phyloP scores from a whole-genome alignment of 2,888 invertebrate genomes.

The Neocrepidodera transversa region DNA sequence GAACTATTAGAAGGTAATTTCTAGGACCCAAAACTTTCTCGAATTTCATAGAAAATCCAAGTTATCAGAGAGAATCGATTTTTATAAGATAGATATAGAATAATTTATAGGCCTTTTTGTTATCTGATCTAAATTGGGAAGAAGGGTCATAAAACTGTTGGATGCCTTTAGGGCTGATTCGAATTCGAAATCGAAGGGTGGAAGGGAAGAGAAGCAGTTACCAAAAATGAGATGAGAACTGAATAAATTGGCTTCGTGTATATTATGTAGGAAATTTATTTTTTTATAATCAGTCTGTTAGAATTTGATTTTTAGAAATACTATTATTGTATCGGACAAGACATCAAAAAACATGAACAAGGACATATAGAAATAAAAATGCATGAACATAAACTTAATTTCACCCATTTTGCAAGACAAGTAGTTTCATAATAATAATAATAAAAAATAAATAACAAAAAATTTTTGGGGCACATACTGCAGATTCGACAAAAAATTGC shows the following conservation, averaged over 20 bases:
- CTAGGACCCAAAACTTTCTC: not conserved
- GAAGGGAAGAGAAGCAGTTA: not conserved
- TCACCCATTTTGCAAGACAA: too few species aligned
- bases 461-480: too few species aligned
- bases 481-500: too few species aligned
- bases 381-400: too few species aligned
- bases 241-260: not conserved
- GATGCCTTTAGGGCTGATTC: conserved; percentile 32
- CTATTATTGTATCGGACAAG: too few species aligned
- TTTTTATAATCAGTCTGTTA: too few species aligned
- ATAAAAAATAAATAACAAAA: too few species aligned
- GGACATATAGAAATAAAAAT: too few species aligned
- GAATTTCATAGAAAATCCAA: not conserved
- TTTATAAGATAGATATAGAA: conserved; percentile 33
- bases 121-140: conserved; percentile 41
- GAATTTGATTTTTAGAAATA: too few species aligned
- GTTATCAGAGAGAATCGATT: conserved; percentile 28
- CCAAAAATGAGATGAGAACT: conserved; percentile 1
- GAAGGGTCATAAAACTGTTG: conserved; percentile 39
- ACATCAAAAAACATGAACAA: too few species aligned
- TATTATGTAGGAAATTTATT: not conserved
- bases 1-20: not conserved
- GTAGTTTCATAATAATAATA: too few species aligned
- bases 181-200: not conserved
- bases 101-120: conserved; percentile 42